Evolutionary conservation across 2,888 invertebrate species (phyloP).

Genomic region (Euclidia mi): DNA sequence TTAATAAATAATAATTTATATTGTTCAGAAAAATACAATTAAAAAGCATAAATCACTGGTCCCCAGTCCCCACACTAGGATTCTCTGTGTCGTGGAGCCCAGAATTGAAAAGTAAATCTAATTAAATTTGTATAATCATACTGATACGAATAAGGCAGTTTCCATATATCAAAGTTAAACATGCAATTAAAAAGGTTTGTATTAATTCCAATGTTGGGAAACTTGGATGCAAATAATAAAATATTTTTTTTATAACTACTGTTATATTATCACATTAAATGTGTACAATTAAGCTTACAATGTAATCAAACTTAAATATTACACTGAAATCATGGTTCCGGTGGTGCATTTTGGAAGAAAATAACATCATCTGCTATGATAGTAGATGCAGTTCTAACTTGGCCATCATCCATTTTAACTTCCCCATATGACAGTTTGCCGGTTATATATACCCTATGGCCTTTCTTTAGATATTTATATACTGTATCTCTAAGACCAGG

Average conservation of each 20-base stretch:
- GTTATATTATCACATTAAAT: constrained; percentile 5
- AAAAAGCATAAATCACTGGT: no score
- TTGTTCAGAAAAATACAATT: no score
- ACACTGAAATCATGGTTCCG: constrained; percentile 45
- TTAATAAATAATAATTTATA: no score
- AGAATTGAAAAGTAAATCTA: no score
- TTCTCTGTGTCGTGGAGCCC: no score
- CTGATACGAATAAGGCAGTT: no score
- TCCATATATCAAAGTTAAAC: no score
- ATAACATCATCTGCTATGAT: constrained; percentile 97
- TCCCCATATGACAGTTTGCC: constrained; percentile 96
- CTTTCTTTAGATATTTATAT: constrained; percentile 95
- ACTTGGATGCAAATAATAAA: not conserved
- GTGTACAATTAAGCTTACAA: constrained; percentile 53
- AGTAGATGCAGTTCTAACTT: constrained; percentile 92
- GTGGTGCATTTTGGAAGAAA: constrained; percentile 91
- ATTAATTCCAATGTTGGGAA: no score
- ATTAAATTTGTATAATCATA: no score
- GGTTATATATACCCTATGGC: constrained; percentile 95
- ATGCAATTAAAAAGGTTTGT: no score
- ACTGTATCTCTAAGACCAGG: constrained; percentile 95
- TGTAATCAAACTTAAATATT: constrained; percentile 48
- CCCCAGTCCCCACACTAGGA: no score
- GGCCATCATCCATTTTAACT: constrained; percentile 94
- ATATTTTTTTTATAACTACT: not conserved